phyloP scores from a whole-genome alignment of 64 coral and sea anemone genomes.

The Stichodactyla mertensii region DNA sequence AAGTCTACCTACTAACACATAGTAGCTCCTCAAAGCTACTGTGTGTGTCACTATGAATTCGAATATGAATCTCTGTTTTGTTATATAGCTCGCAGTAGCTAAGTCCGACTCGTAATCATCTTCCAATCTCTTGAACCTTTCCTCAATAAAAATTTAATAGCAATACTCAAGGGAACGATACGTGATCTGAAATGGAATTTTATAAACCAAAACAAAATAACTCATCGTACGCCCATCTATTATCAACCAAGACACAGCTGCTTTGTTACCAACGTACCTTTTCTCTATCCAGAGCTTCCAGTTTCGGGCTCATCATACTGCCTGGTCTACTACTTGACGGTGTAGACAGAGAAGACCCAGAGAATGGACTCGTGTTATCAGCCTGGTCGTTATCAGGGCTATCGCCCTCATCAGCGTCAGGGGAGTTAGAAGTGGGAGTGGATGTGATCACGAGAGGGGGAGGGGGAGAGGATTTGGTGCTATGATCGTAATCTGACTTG shows the following conservation, averaged over 20 bases:
- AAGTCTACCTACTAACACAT: no score
- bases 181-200: no score
- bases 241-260: neutral
- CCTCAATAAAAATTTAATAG: neutral
- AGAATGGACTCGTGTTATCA: conserved; percentile 61
- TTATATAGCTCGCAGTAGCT: no score
- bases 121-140: conserved; percentile 11
- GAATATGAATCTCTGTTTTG: no score
- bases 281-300: conserved; percentile 77
- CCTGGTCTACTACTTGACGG: conserved; percentile 61
- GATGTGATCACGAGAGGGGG: conserved; percentile 62
- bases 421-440: conserved; percentile 48
- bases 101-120: neutral
- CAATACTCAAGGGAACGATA: neutral
- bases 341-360: conserved; percentile 59
- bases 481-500: neutral
- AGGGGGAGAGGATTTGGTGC: conserved; percentile 7
- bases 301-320: conserved; percentile 84
- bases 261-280: conserved; percentile 48
- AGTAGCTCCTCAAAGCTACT: no score
- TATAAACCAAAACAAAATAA: no score
- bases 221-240: no score
- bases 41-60: no score
- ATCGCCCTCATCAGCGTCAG: conserved; percentile 9
- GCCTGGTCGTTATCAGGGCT: conserved; percentile 13